Evolutionary conservation across 2,888 invertebrate genomes (phyloP), one percentile per base, ranked within the genome.

Genomic region (Melieria picta): DNA sequence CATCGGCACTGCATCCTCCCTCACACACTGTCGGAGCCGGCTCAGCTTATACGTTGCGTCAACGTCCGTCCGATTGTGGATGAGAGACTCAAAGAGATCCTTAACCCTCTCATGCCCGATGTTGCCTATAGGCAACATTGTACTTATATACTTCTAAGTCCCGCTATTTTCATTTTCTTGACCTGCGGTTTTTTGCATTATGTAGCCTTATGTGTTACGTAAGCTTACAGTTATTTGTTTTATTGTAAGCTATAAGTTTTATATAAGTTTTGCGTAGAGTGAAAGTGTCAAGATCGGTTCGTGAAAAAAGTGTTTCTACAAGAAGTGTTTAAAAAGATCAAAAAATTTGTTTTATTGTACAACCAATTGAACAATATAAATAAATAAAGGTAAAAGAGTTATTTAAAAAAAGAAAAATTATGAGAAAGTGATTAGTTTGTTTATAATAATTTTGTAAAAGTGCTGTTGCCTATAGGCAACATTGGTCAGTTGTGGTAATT

Each of bases 381-480:
- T 69, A 73, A 65, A 65, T n/a, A 72, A 72, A 72, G 71, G 72
- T 72, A 72, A 71, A 69, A 60, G 55, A 69, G 58, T 71, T 62
- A 66, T 63, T 71, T 47, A 69, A 72, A 71, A 71, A 70, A 70
- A 73, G 70, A 13, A 48, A 45, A 42, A 2, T 46, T 45, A 72
- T 55, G 67, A 58, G 65, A 73, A 66, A 72, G 61, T 70, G 67
- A 70, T 72, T 72, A 73, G 72, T 69, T 73, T 73, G 70, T 62
- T 48, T 65, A 58, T 70, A 68, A 71, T 68, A 74, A 68, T 72
- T 74, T 74, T 72, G 69, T 69, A 65, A 75, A 75, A 43, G 63
- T 69, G 16, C 60, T 72, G 71, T 74, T 72, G 75, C 69, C 68
- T 74, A 71, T 66, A 75, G 67, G 74, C 71, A 74, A 75, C 73